Base-by-base conservation (phyloP, 2,888 invertebrate species). In the Cheilosia grossa region DNA sequence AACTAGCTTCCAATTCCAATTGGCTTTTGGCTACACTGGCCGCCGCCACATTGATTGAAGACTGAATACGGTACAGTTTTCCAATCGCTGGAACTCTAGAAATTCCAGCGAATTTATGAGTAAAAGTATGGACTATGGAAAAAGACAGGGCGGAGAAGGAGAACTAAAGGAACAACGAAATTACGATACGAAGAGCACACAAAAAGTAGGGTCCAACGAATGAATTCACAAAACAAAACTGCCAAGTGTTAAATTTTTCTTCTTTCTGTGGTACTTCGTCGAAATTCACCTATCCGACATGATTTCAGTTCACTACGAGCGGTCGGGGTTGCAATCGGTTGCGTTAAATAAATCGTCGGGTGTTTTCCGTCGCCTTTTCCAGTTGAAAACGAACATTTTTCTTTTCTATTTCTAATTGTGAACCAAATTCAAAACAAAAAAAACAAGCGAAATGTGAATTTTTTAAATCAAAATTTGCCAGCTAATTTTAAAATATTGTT, bases 241-340 rank as follows among this genome's bases (percentile, higher is more conserved):
- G 5, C 30, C 5, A 19, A 54, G 19, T 21, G 19, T 19, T 10
- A 19, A 78, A 56, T 54, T 56, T 17, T 17, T 19, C 21, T 56
- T 24, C 58, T 4, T 59, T 21, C 37, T 24, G 24, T 40, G 30
- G 47, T 37, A 7, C 17, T 37, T 37, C 13, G 13, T 19, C n/a
- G 49, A n/a, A 67, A 64, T 82, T 77, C 77, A 82, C 27, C 5
- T 5, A 13, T 15, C 13, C 5, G 4, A 15, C 5, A 19, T 10
- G 17, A 44, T 72, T 66, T 77, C 40, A 82, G 82, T 82, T 82
- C 77, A 82, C 40, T 70, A 37, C 66, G 37, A 72, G 70, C 77
- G 70, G 82, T 77, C 82, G 70, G 59, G 74, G 64, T 42, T 75
- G 64, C 19, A n/a, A 21, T 30, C 40, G 27, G 4, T 58, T 37